Evolutionary conservation across 2,113 vertebrate species (phyloP).

Genomic region (Oryzias javanicus): DNA sequence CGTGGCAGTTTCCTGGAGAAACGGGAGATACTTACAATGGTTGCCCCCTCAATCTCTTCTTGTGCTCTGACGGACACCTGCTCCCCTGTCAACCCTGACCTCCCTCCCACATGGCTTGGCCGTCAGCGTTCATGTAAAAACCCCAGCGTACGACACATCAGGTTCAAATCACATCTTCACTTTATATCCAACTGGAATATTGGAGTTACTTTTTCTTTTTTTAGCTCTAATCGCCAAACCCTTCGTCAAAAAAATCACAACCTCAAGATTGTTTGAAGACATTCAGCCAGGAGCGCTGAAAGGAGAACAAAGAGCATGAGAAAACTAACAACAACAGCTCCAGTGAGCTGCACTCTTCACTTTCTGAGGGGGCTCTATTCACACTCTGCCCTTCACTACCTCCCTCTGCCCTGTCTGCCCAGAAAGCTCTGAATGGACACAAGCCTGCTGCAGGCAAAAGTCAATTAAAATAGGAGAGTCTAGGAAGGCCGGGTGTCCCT

Average conservation of each 20-base stretch:
- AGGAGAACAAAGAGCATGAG: constrained; percentile 63
- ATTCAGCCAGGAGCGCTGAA: constrained; percentile 54
- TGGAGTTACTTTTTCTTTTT: constrained; percentile 13
- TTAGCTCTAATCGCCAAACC: constrained; percentile 11
- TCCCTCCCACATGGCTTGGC: constrained; percentile 43
- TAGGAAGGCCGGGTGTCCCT: constrained; percentile 54
- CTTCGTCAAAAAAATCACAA: constrained; percentile 45
- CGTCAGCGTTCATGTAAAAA: constrained; percentile 19
- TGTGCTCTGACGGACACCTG: constrained; percentile 60
- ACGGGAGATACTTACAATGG: constrained; percentile 33
- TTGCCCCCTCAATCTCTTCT: constrained; percentile 9
- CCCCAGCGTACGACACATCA: too few species aligned
- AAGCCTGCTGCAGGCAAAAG: constrained; percentile 70
- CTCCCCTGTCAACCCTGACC: constrained; percentile 49
- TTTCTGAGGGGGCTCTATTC: constrained; percentile 60
- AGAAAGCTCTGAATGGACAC: constrained; percentile 67
- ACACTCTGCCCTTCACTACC: constrained; percentile 26
- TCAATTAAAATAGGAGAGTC: constrained; percentile 70
- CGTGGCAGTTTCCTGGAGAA: constrained; percentile 29
- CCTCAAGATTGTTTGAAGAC: constrained; percentile 63
- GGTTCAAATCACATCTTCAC: constrained; percentile 13
- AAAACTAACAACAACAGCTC: constrained; percentile 65
- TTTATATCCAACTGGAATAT: constrained; percentile 29
- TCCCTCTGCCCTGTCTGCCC: constrained; percentile 35
- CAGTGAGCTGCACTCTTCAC: constrained; percentile 50